A percentile compares a stretch with the other conserved stretches of the same genome.
Evolutionary conservation across 2,113 vertebrate species (phyloP).

Genomic region (Bubo blakistoni): DNA sequence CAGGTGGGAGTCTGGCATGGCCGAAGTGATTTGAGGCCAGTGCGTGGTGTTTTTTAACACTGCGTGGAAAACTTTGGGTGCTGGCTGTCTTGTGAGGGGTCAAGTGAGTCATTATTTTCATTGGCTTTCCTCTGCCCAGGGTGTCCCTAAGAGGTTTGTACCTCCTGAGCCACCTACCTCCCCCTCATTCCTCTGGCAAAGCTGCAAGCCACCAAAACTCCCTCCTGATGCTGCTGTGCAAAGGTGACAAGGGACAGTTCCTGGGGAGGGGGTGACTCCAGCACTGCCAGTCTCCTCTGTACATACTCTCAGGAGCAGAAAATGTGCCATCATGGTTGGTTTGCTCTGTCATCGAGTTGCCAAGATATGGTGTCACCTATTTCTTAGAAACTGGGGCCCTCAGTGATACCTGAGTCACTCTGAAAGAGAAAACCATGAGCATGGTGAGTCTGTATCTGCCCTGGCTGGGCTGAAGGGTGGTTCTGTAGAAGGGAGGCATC

Average conservation of each 20-base stretch:
- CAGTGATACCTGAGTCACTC: not conserved
- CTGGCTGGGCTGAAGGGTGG: not conserved
- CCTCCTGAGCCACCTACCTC: not conserved
- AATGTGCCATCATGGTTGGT: not conserved
- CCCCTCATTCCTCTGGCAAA: not conserved
- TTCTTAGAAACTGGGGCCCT: not conserved
- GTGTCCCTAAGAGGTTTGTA: not conserved
- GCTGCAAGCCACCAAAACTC: not conserved
- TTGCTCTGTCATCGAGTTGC: not conserved
- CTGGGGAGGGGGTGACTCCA: not conserved
- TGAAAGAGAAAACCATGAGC: not conserved
- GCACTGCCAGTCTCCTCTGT: not conserved
- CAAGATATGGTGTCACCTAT: not conserved
- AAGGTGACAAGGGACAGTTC: not conserved
- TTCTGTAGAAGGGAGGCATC: not conserved
- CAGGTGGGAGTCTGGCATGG: slow-evolving; percentile 61
- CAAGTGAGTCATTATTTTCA: slow-evolving; percentile 59
- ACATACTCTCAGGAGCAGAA: not conserved
- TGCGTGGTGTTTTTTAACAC: slow-evolving; percentile 41
- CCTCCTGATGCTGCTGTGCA: not conserved
- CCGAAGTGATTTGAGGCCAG: not conserved
- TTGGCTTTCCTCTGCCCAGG: slow-evolving; percentile 17
- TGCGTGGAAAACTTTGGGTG: slow-evolving; percentile 51
- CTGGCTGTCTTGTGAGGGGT: slow-evolving; percentile 46
- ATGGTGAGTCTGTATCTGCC: not conserved